Evolutionary conservation across 92 coral and sea anemone genomes (phyloP).

Genomic region (Blastomussa wellsi): DNA sequence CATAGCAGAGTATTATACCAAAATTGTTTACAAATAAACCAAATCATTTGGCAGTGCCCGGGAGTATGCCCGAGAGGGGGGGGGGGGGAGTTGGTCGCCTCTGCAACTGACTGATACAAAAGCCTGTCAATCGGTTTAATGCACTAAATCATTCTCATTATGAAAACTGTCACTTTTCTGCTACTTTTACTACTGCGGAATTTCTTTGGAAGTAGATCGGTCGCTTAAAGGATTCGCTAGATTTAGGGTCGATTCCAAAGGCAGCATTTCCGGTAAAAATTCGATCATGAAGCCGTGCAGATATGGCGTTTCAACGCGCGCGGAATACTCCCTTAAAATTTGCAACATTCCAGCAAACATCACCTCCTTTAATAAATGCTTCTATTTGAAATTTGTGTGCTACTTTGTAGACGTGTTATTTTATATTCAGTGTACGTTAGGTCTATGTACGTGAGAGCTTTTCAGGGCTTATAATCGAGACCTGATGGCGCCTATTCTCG

Average conservation of each 20-base stretch:
- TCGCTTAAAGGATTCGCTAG: background rate
- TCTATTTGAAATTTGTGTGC: background rate
- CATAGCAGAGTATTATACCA: too few relatives aligned
- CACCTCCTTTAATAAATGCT: background rate
- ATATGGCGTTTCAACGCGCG: background rate
- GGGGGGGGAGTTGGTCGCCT: too few relatives aligned
- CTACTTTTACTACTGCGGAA: background rate
- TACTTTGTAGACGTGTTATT: background rate
- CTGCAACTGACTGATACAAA: too few relatives aligned
- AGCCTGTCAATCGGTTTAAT: background rate
- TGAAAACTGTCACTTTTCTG: background rate
- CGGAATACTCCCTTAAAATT: background rate
- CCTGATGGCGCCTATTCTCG: slow-evolving; percentile 3
- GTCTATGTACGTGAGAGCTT: background rate
- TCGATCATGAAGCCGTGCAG: background rate
- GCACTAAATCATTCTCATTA: background rate
- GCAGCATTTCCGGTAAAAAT: slow-evolving; percentile 10
- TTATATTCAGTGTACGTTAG: background rate
- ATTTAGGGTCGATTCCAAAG: background rate
- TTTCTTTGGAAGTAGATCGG: slow-evolving; percentile 6
- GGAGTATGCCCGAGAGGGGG: too few relatives aligned
- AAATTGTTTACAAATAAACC: too few relatives aligned
- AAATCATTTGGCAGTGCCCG: too few relatives aligned
- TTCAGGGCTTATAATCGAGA: background rate
- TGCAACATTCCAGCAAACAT: background rate